Evolutionary conservation across 35 echinoderm and acorn worm genomes (phyloP).

Genomic region (Ophiothrix spiculata): DNA sequence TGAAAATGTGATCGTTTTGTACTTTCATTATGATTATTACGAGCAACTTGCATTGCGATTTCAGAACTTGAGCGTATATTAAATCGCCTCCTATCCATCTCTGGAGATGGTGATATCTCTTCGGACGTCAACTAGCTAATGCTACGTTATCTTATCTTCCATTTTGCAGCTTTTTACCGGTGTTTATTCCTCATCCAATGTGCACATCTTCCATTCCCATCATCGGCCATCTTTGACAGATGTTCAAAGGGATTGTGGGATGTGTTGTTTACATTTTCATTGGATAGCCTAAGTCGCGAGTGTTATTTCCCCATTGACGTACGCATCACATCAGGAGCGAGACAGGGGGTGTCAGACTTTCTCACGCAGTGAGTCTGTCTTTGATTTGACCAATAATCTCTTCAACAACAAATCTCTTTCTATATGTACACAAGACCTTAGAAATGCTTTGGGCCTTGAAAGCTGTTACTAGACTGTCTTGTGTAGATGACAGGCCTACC

Average conservation of each 20-base stretch:
- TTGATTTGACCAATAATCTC: too few species aligned
- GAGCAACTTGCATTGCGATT: slow-evolving; percentile 1
- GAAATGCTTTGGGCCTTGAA: too few species aligned
- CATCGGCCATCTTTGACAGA: background rate
- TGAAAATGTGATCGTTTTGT: background rate
- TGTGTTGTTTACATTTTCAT: background rate
- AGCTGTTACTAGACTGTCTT: too few species aligned
- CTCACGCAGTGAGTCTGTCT: too few species aligned
- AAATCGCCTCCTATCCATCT: background rate
- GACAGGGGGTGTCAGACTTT: too few species aligned
- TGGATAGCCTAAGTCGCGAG: too few species aligned
- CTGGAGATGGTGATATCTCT: background rate
- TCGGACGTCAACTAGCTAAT: background rate
- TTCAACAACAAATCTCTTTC: too few species aligned
- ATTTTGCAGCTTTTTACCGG: background rate
- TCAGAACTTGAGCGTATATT: background rate
- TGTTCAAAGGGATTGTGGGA: slow-evolving; percentile 8
- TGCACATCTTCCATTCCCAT: background rate
- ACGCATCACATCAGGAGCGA: too few species aligned
- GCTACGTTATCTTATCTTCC: background rate
- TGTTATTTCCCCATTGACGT: too few species aligned
- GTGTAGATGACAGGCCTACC: too few species aligned
- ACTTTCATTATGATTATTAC: background rate
- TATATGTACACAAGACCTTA: too few species aligned
- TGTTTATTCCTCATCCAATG: background rate